Evolutionary conservation across 2,797 vertebrate species (phyloP).

Genomic region (Muscicapa comitata): DNA sequence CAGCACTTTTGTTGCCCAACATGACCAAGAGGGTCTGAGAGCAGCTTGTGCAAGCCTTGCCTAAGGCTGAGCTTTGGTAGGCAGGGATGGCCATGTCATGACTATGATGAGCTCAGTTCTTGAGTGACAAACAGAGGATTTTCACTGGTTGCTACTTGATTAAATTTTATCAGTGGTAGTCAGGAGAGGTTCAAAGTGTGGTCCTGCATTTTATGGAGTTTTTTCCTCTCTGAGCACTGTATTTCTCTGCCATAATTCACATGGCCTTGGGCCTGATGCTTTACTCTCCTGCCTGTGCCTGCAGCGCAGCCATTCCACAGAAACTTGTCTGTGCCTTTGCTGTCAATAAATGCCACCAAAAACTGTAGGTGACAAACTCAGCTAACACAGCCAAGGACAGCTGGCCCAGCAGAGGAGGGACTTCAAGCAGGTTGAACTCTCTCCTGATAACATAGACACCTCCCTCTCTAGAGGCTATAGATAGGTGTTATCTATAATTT

Average conservation of each 20-base stretch:
- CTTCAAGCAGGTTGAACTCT: background rate
- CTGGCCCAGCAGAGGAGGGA: background rate
- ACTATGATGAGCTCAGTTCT: background rate
- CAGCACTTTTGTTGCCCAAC: background rate
- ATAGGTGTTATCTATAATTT: background rate
- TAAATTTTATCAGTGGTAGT: background rate
- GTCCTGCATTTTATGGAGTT: background rate
- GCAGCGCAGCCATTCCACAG: background rate
- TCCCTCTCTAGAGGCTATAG: background rate
- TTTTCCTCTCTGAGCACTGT: background rate
- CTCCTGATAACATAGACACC: background rate
- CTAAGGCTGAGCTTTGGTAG: background rate
- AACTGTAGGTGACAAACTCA: background rate
- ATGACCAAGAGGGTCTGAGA: background rate
- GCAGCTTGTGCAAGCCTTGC: background rate
- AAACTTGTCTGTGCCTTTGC: background rate
- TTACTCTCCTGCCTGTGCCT: background rate
- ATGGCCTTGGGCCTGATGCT: background rate
- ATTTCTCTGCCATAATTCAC: background rate
- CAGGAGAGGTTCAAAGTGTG: background rate
- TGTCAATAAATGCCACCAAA: background rate
- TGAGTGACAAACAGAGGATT: background rate
- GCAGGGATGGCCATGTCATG: background rate
- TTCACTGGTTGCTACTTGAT: background rate
- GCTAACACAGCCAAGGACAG: background rate